A percentile compares a stretch with the other conserved stretches of the same genome.
These are phyloP conservation scores for Hypocryptadius cinnamomeus DNA, from an alignment of 2,113 vertebrate genomes.

Conservation along the genomic window DNA sequence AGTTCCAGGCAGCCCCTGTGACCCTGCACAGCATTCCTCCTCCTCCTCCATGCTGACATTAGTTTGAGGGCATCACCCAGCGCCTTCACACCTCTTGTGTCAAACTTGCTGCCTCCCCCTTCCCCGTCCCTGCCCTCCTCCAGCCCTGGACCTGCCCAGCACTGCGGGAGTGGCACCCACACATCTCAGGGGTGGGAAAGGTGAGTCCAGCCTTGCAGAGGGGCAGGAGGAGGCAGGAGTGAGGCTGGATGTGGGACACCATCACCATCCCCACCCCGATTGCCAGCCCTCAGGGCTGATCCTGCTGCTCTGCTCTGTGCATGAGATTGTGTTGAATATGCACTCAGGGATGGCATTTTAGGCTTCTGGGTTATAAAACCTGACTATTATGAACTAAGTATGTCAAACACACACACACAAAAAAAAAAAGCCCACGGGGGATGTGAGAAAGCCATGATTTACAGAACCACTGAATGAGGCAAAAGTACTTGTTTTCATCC, in stretches of 20 bases:
- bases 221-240: not conserved
- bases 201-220: not conserved
- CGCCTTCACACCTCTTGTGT: not conserved
- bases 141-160: not conserved
- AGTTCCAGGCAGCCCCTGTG: not conserved
- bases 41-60: not conserved
- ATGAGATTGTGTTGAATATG: not conserved
- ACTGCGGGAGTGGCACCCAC: not conserved
- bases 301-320: not conserved
- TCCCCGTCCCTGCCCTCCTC: not conserved
- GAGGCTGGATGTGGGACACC: not conserved
- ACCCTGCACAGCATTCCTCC: not conserved
- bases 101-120: not conserved
- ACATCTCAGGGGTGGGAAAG: rapidly evolving
- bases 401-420: not conserved
- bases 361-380: not conserved
- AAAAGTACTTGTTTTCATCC: not conserved
- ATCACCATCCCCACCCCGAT: rapidly evolving
- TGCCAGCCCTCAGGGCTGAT: rapidly evolving
- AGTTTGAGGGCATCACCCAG: rapidly evolving
- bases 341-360: not conserved
- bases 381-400: not conserved
- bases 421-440: not conserved
- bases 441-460: not conserved
- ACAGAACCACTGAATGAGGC: not conserved